phyloP scores from a whole-genome alignment of 1,140 invertebrate genomes.

The Heliconius nattereri region DNA sequence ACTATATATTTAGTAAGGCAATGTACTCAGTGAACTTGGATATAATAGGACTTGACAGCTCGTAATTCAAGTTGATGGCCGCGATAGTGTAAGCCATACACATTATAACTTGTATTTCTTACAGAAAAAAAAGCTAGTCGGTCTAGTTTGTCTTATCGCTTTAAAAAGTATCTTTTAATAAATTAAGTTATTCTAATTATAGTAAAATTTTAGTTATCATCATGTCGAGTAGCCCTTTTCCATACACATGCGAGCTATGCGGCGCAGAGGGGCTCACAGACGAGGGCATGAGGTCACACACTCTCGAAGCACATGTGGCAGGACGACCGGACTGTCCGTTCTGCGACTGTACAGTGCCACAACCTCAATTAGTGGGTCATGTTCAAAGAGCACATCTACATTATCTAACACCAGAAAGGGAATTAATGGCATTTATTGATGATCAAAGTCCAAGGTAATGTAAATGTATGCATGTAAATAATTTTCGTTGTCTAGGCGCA shows the following conservation, averaged over 20 bases:
- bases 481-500: no score
- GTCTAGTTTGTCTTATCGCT: not conserved
- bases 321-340: slow-evolving; percentile 90
- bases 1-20: not conserved
- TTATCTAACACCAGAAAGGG: slow-evolving; percentile 87
- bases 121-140: not conserved
- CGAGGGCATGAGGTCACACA: slow-evolving; percentile 90
- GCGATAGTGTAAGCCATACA: no score
- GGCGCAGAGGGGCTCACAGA: slow-evolving; percentile 89
- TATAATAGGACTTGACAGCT: not conserved
- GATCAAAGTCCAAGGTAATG: slow-evolving; percentile 85
- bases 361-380: slow-evolving; percentile 88
- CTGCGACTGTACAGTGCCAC: slow-evolving; percentile 88
- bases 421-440: slow-evolving; percentile 84
- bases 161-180: no score
- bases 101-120: not conserved
- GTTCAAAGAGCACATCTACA: slow-evolving; percentile 91
- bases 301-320: slow-evolving; percentile 88
- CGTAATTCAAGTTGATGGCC: not conserved
- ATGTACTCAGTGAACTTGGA: not conserved
- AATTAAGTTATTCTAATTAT: not conserved
- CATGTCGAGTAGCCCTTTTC: slow-evolving; percentile 75
- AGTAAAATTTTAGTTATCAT: slow-evolving; percentile 38
- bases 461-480: no score
- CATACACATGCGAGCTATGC: slow-evolving; percentile 89